Conservation (phyloP, 2,797 vertebrate genomes). For the Micromesistius poutassou region DNA sequence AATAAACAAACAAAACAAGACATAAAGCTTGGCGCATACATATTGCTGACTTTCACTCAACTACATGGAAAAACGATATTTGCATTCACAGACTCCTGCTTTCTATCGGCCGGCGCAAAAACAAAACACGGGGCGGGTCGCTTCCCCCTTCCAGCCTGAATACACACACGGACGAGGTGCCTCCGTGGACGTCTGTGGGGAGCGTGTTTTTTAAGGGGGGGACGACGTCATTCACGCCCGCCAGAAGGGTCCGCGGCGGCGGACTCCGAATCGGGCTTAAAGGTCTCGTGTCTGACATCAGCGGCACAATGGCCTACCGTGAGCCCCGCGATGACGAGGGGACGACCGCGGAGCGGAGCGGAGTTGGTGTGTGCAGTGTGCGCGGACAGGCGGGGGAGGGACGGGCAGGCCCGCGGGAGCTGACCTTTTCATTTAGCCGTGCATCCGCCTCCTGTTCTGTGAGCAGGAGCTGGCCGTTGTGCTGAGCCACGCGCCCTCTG, state of each 20-base stretch:
- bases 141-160: neutral
- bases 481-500: constrained; percentile 58
- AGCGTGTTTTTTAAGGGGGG: too few species aligned
- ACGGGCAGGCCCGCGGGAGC: constrained; percentile 54
- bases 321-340: constrained; percentile 33
- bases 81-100: neutral
- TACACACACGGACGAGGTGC: neutral
- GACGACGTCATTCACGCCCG: neutral
- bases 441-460: constrained; percentile 34
- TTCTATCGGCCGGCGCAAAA: neutral
- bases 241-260: neutral
- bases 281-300: constrained; percentile 61
- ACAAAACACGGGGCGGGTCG: neutral
- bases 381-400: constrained; percentile 38
- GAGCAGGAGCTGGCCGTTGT: constrained; percentile 59
- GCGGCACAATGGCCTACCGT: constrained; percentile 51
- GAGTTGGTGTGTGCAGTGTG: constrained; percentile 1
- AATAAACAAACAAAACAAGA: neutral
- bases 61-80: neutral
- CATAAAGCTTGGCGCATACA: neutral
- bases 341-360: neutral
- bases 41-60: neutral
- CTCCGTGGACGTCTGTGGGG: too few species aligned
- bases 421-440: constrained; percentile 62
- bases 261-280: constrained; percentile 32